These are phyloP conservation scores for Crenichthys baileyi DNA, from an alignment of 2,797 vertebrate species.

Conservation along the genomic window DNA sequence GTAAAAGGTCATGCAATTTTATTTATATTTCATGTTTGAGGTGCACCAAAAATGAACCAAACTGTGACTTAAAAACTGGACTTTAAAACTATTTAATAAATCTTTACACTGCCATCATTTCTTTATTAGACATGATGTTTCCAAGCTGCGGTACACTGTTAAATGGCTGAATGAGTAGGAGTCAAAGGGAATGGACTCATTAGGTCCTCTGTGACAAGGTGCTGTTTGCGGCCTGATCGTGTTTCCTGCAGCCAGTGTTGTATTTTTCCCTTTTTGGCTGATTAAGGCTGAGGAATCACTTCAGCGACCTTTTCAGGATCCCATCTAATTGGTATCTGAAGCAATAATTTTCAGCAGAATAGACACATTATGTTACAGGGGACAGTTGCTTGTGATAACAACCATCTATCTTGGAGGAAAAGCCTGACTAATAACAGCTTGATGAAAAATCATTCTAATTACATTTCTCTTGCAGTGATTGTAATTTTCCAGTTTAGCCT, in stretches of 20 bases:
- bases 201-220: not conserved
- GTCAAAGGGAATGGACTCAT: slow-evolving; percentile 1
- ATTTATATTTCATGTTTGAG: no score
- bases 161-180: not conserved
- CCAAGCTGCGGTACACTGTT: not conserved
- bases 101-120: no score
- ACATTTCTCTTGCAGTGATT: slow-evolving; percentile 4
- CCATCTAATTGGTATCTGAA: not conserved
- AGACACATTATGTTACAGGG: slow-evolving; percentile 18
- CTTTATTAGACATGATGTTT: no score
- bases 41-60: no score
- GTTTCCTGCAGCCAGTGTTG: slow-evolving; percentile 10
- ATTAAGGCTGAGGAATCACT: slow-evolving; percentile 13
- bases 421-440: not conserved
- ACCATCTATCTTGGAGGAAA: slow-evolving; percentile 9
- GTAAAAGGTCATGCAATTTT: no score
- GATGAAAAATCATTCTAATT: slow-evolving; percentile 29
- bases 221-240: slow-evolving; percentile 3
- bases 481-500: slow-evolving; percentile 32
- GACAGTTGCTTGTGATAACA: slow-evolving; percentile 19
- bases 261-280: not conserved
- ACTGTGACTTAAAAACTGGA: no score
- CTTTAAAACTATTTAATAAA: no score
- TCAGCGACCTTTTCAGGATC: slow-evolving; percentile 2
- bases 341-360: slow-evolving; percentile 1